phyloP scores from a whole-genome alignment of 2,113 vertebrate genomes.

The Centrocercus urophasianus region DNA sequence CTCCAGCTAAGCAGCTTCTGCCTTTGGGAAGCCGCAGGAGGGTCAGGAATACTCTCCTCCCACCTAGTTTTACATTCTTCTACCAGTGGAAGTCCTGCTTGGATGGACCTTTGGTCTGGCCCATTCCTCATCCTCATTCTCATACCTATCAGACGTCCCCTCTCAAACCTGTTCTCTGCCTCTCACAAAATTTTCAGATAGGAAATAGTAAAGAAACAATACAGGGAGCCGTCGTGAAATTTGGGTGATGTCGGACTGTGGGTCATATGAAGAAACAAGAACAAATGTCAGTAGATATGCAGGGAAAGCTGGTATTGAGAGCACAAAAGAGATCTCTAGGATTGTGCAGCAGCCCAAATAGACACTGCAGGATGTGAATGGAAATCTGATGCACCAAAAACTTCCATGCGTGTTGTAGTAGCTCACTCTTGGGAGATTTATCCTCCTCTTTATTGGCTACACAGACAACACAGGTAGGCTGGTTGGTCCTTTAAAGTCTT shows the following conservation, averaged over 20 bases:
- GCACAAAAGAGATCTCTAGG: background rate
- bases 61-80: rapidly evolving
- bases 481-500: background rate
- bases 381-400: background rate
- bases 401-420: background rate
- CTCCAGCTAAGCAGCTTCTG: background rate
- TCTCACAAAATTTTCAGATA: background rate
- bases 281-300: background rate
- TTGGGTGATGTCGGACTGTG: background rate
- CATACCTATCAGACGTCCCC: background rate
- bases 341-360: background rate
- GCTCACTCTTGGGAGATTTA: background rate
- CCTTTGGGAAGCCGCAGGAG: background rate
- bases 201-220: background rate
- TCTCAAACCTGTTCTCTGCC: background rate
- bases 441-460: background rate
- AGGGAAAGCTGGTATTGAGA: background rate
- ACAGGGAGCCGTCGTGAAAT: background rate
- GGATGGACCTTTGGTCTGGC: background rate
- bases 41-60: rapidly evolving
- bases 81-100: background rate
- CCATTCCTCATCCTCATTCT: background rate
- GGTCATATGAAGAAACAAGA: background rate
- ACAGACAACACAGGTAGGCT: background rate
- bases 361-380: background rate